These are phyloP conservation scores for Ceratosolen fusciceps DNA, from an alignment of 1,140 invertebrate species.

Conservation along the genomic window DNA sequence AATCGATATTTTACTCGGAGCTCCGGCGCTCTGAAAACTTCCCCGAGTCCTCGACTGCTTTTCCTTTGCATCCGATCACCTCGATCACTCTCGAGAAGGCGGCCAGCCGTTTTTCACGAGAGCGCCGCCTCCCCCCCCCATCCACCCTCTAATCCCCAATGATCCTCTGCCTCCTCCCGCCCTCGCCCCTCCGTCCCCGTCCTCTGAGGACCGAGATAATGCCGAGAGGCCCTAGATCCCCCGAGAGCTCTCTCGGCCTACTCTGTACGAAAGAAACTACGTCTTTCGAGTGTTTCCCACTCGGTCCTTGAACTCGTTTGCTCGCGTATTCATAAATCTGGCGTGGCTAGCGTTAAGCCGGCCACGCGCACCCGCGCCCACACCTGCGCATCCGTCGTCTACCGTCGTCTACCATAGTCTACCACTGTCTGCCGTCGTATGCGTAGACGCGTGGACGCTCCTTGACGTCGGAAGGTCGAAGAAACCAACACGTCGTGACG, in stretches of 20 bases:
- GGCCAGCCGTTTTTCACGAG: not conserved
- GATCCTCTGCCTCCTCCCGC: not conserved
- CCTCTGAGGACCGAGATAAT: too few relatives aligned
- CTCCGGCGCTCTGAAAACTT: not conserved
- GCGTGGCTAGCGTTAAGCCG: not conserved
- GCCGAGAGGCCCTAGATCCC: too few relatives aligned
- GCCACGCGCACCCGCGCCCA: too few relatives aligned
- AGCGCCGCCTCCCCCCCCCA: not conserved
- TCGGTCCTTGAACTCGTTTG: conserved; percentile 15
- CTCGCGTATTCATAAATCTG: conserved; percentile 1
- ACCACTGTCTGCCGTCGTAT: too few relatives aligned
- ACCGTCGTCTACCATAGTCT: too few relatives aligned
- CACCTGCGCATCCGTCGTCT: too few relatives aligned
- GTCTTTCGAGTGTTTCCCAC: not conserved
- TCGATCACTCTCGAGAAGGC: too few relatives aligned
- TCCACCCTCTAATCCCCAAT: not conserved
- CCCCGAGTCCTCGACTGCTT: not conserved
- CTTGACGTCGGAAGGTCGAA: not conserved
- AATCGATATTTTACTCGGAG: conserved; percentile 8
- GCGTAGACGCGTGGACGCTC: not conserved
- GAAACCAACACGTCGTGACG: not conserved
- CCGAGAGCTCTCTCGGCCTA: too few relatives aligned
- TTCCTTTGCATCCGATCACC: too few relatives aligned
- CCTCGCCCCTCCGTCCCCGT: too few relatives aligned
- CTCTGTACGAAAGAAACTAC: not conserved